Base-by-base conservation (phyloP, 2,797 vertebrate genomes). In the Darevskia mixta region DNA sequence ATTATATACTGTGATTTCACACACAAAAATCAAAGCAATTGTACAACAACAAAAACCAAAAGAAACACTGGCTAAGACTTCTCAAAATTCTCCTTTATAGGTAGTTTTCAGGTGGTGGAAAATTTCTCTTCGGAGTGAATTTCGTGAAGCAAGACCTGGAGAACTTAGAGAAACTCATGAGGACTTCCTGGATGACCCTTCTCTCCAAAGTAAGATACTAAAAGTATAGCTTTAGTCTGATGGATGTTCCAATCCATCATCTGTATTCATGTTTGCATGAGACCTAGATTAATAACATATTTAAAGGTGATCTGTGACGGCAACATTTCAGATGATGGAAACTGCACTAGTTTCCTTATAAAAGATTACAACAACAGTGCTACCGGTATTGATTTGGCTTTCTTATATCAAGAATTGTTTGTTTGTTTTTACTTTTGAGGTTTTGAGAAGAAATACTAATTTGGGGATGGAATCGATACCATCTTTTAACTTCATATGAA, bases 61-160 rank as follows among this genome's bases (percentile, higher is more conserved):
- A 27, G 25, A 23, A 85, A 41, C 27, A 27, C 18, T 35, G 23
- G 55, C 87, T 86, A 88, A 25, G 79, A 55, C 66, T 58, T 89
- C 11, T 2, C 1, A 71, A 71, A 38, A 79, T 79, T 88, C 83
- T 55, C 35, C 83, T 80, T 88, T 43, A 41, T 75, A 96, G 94
- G 87, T 96, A 27, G 92, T 95, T 91, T 95, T 96, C 83, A 95
- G 95, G 79, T 97, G 95, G 93, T 97, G 94, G 95, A 96, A 95
- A 92, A 96, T 97, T 89, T 96, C 95, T 80, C 85, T 94, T 82
- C 91, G 92, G 69, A 97, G 89, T 93, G 73, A 95, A 89, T 92
- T 90, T 93, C 86, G 88, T 87, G 38, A 88, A 86, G 17, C 94
- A 82, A 96, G 91, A 92, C 94, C 95, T 75, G 94, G 95, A 87